phyloP scores from a whole-genome alignment of 1,140 invertebrate species.

The Orchesella cincta region DNA sequence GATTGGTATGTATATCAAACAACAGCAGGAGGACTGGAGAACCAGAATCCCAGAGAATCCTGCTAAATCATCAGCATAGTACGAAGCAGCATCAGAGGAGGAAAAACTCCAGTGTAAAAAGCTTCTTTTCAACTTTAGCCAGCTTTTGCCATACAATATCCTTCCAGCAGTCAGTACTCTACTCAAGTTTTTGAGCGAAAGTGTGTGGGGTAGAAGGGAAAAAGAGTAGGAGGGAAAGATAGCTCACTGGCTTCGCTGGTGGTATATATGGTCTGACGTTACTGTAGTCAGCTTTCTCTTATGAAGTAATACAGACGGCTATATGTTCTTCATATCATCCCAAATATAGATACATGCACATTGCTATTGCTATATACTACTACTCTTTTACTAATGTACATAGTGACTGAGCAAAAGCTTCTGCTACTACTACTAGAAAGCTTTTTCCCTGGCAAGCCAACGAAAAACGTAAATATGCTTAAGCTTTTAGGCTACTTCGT shows the following conservation, averaged over 20 bases:
- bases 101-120: not conserved
- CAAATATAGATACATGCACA: too few species aligned
- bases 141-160: not conserved
- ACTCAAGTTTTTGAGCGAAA: too few species aligned
- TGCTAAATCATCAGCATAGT: slow-evolving; percentile 3
- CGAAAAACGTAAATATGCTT: not conserved
- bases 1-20: too few species aligned
- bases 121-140: not conserved
- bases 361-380: too few species aligned
- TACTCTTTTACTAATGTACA: not conserved
- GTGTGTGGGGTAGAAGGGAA: too few species aligned
- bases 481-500: not conserved
- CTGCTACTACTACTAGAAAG: too few species aligned
- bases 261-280: not conserved
- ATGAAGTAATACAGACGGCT: too few species aligned
- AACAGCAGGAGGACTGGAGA: too few species aligned
- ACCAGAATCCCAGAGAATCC: slow-evolving; percentile 19
- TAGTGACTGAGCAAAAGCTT: not conserved
- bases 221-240: too few species aligned
- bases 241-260: not conserved
- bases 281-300: not conserved
- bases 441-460: not conserved
- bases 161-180: not conserved
- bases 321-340: too few species aligned
- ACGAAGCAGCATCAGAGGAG: not conserved